Conservation (phyloP, 1,140 invertebrate genomes). For the Nomia melanderi region DNA sequence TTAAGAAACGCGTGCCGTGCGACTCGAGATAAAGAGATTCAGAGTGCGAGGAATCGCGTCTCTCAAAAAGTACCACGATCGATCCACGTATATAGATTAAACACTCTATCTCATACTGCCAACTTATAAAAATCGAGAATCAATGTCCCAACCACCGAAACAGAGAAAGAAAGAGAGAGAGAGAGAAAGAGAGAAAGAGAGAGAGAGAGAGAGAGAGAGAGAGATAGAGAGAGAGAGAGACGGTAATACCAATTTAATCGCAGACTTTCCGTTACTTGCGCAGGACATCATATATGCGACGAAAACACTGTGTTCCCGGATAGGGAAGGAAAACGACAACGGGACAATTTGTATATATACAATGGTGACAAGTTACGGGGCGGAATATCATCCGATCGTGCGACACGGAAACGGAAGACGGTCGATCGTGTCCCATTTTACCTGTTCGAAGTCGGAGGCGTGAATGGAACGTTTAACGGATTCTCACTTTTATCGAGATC, state of each 20-base stretch:
- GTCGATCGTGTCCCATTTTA: conserved; percentile 23
- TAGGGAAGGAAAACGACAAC: conserved; percentile 16
- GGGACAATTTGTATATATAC: conserved; percentile 43
- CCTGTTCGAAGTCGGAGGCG: conserved; percentile 4
- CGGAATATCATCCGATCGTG: not conserved
- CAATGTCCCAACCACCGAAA: conserved; percentile 28
- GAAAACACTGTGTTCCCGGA: conserved; percentile 47
- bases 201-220: too few species aligned
- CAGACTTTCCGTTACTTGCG: conserved; percentile 19
- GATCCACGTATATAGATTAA: conserved; percentile 62
- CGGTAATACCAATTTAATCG: conserved; percentile 26
- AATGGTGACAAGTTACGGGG: conserved; percentile 8
- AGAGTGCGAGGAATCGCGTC: not conserved
- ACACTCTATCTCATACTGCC: conserved; percentile 59
- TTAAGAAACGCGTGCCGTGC: conserved; percentile 3
- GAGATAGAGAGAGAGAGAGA: too few species aligned
- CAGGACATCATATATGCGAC: conserved; percentile 5
- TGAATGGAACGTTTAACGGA: conserved; percentile 16
- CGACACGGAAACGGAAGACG: conserved; percentile 1
- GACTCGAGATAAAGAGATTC: conserved; percentile 9
- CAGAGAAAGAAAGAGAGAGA: too few species aligned
- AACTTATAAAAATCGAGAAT: conserved; percentile 44
- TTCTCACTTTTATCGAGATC: not conserved
- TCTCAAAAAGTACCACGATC: conserved; percentile 34
- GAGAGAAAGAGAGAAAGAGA: too few species aligned